Conservation (phyloP, 2,888 invertebrate genomes). For the Standfussiana lucernea region DNA sequence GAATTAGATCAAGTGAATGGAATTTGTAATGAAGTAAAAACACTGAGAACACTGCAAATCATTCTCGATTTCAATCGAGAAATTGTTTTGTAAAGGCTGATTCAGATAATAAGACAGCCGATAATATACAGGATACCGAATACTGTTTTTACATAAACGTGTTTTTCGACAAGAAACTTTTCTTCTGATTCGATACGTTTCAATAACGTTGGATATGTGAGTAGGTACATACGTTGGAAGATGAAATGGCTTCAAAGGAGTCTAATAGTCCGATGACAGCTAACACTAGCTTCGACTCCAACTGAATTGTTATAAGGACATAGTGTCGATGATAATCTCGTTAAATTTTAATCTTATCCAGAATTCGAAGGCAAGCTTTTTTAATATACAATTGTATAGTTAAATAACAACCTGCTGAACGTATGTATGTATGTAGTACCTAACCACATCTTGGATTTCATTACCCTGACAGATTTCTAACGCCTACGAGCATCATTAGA, state of each 20-base stretch:
- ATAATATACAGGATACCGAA: not conserved
- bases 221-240: too few species aligned
- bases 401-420: not conserved
- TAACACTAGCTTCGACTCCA: not conserved
- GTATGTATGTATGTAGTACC: constrained; percentile 29
- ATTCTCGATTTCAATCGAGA: not conserved
- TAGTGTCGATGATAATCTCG: not conserved
- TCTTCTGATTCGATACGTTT: not conserved
- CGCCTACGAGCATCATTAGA: constrained; percentile 56
- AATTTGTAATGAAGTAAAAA: not conserved
- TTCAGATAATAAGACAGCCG: not conserved
- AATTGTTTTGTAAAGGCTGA: not conserved
- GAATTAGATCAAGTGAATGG: constrained; percentile 25
- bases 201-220: not conserved
- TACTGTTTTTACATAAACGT: not conserved
- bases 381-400: not conserved
- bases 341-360: not conserved
- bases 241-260: not conserved
- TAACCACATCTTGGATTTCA: constrained; percentile 47
- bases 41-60: not conserved
- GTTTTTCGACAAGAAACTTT: not conserved
- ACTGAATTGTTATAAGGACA: not conserved
- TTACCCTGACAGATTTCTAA: constrained; percentile 55
- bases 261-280: not conserved
- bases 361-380: not conserved